These are phyloP conservation scores for Rhinophrynus dorsalis DNA, from an alignment of 2,797 vertebrate genomes.

Conservation along the genomic window DNA sequence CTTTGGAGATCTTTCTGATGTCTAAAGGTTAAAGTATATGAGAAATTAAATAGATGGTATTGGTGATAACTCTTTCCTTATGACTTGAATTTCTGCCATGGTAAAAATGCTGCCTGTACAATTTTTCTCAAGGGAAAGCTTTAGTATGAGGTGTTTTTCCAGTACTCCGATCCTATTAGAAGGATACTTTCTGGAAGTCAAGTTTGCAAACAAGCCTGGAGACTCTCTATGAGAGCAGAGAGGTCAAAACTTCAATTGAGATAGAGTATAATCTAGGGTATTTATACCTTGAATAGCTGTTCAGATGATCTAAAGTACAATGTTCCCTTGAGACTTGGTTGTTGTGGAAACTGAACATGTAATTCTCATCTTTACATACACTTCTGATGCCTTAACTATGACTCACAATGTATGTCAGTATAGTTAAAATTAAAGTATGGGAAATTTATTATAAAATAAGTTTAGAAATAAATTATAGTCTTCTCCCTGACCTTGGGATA, in stretches of 20 bases:
- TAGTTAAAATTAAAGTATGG: neutral
- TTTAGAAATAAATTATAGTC: neutral
- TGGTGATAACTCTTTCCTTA: too few relatives aligned
- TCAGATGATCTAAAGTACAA: slow-evolving; percentile 1
- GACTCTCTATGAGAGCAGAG: neutral
- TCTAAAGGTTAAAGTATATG: too few relatives aligned
- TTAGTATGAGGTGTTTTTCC: too few relatives aligned
- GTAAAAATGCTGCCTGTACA: too few relatives aligned
- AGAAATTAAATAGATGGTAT: too few relatives aligned
- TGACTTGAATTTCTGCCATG: too few relatives aligned
- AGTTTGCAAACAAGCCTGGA: neutral
- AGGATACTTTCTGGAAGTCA: neutral
- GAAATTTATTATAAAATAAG: neutral
- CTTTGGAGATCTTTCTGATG: too few relatives aligned
- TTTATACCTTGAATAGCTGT: neutral
- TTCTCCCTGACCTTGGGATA: neutral
- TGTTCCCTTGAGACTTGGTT: slow-evolving; percentile 15
- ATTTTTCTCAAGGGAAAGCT: too few relatives aligned
- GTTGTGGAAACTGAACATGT: slow-evolving; percentile 41
- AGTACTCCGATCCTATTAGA: too few relatives aligned
- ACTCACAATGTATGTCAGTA: neutral
- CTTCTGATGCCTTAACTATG: slow-evolving; percentile 9
- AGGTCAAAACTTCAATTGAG: slow-evolving; percentile 4
- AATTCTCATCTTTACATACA: neutral
- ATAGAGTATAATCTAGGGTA: neutral